Base-by-base conservation (phyloP, 1,140 invertebrate genomes). In the Drosophila fuyamai region DNA sequence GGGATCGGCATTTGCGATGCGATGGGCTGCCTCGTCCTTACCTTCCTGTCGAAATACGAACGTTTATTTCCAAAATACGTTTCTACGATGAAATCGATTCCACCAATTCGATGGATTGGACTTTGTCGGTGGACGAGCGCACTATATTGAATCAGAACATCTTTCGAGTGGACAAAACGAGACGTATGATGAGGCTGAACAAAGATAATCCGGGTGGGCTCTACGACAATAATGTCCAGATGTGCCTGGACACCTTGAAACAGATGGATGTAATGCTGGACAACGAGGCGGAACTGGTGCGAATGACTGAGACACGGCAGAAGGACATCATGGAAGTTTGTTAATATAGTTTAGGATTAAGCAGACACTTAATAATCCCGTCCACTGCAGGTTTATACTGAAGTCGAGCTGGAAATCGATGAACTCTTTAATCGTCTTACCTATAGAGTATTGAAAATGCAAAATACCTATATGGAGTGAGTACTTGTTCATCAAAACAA, bases 391-490 rank as follows among this genome's bases (percentile, higher is more conserved):
- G 51, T 36, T 12, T 73, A 76, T 1, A 12, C n/a, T 0, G 82
- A 86, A 6, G 44, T 88, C 7, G 66, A 79, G 29, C 0, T 18
- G 7, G 80, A 84, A 43, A 70, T 88, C 7, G 51, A 74, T n/a
- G n/a, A 57, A 0, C 55, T 57, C 4, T 76, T 92, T 12, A 56
- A 92, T 79, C 83, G 81, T 1, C 66, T 85, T 5, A 76, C 81
- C 13, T 92, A 92, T 81, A 74, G 90, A 0, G 56, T 92, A 10
- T 55, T 92, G 51, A 60, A 71, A 32, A 73, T 77, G 65, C 83
- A 90, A 44, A 58, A 63, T 7, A 60, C 85, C 1, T 90, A 90
- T 54, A 85, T 92, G 90, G 58, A 62, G 90, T 92, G 47, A 71
- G 79, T 75, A 14, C 10, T 14, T 12, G 9, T 7, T 0, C n/a